Evolutionary conservation across 2,797 vertebrate genomes (phyloP).

Genomic region (Siniperca scherzeri): DNA sequence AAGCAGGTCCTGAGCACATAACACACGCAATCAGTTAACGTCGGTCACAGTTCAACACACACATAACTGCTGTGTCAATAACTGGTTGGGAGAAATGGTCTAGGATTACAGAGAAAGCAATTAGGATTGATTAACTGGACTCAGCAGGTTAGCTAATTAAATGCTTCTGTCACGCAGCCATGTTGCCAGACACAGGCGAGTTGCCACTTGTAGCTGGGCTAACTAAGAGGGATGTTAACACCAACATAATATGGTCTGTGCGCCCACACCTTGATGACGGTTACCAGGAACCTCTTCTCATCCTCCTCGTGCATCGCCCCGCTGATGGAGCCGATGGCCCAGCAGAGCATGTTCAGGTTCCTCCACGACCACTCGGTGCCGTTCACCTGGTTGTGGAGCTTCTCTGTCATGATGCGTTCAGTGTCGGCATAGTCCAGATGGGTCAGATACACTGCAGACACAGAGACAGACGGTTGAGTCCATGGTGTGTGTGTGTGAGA

Average conservation of each 20-base stretch:
- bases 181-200: background rate
- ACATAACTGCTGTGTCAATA: background rate
- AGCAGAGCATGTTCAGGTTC: slow-evolving; percentile 97
- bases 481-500: background rate
- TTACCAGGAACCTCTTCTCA: slow-evolving; percentile 97
- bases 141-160: background rate
- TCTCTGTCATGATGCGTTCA: slow-evolving; percentile 98
- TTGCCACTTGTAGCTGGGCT: background rate
- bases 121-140: background rate
- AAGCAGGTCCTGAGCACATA: slow-evolving; percentile 89
- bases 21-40: background rate
- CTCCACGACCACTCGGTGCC: slow-evolving; percentile 99
- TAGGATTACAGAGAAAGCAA: background rate
- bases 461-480: background rate
- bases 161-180: background rate
- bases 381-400: slow-evolving; percentile 98
- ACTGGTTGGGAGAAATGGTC: background rate
- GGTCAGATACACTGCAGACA: slow-evolving; percentile 92
- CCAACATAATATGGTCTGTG: too few relatives aligned
- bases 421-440: slow-evolving; percentile 98
- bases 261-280: slow-evolving; percentile 93
- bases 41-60: background rate
- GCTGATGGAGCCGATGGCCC: slow-evolving; percentile 98
- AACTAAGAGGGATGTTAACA: background rate
- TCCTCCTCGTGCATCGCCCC: slow-evolving; percentile 99